Base-by-base conservation (phyloP, 2,888 invertebrate species). In the Acanthosoma haemorrhoidale region DNA sequence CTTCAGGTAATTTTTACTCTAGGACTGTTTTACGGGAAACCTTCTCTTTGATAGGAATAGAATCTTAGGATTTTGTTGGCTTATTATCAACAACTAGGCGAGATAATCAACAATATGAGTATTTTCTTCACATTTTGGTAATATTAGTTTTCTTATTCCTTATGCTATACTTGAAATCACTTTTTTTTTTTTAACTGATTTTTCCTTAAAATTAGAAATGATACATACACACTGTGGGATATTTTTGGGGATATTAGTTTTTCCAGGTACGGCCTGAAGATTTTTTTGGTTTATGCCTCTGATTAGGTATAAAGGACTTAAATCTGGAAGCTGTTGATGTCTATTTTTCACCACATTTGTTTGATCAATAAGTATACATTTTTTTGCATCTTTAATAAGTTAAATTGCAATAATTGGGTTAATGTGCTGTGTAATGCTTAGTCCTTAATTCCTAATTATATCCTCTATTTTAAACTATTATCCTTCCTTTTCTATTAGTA, bases 31-130 rank as follows among this genome's bases (percentile, higher is more conserved):
- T 51, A 51, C 21, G 51, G 51, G 51, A 51, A 51, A 25, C 51
- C 51, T n/a, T 51, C 51, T 51, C 51, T 51, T 51, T 51, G 51
- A 51, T 51, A 51, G 51, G 51, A 51, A 51, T 51, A 51, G 51
- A 51, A 51, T 51, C 51, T 51, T 51, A 51, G 51, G 51, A 51
- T n/a, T 51, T 51, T 51, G 51, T 51, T 51, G 51, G 51, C 51
- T 51, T 51, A 51, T 51, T 51, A 51, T 51, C 51, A 25, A 25
- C 51, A n/a, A 51, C 51, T 51, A 51, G 51, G 51, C 51, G 29
- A 51, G 51, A 51, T 51, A 51, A 25, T 6, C 25, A 51, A 51
- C 51, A 51, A 25, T 51, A 51, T n/a, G 51, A 51, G 51, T 51
- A 51, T 51, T 51, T 51, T 51, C 51, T 51, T 25, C 51, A 51